phyloP scores from a whole-genome alignment of 2,797 vertebrate species.

The Ptychadena robeensis region DNA sequence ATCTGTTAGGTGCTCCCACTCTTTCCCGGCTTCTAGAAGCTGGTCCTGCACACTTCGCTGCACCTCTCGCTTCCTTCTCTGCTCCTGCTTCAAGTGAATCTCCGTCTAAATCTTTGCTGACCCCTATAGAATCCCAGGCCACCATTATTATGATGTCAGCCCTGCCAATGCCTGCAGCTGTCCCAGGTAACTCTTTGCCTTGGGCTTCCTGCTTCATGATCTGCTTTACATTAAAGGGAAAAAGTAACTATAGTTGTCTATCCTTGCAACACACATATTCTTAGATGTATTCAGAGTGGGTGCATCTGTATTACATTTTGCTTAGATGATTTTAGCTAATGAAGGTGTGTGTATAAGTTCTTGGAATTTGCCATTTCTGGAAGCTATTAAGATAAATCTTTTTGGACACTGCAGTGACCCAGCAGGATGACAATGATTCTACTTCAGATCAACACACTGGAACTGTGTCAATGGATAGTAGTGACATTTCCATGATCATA shows the following conservation, averaged over 20 bases:
- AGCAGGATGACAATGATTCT: constrained; percentile 76
- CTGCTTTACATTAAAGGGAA: neutral
- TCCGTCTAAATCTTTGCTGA: constrained; percentile 82
- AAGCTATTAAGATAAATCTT: neutral
- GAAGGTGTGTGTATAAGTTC: too few species aligned
- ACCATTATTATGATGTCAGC: constrained; percentile 85
- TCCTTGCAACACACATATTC: neutral
- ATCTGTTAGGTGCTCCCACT: constrained; percentile 88
- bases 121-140: constrained; percentile 80
- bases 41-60: constrained; percentile 89
- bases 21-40: constrained; percentile 97
- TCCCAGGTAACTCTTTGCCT: constrained; percentile 67
- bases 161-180: constrained; percentile 78
- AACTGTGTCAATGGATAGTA: constrained; percentile 83
- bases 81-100: constrained; percentile 78
- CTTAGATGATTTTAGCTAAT: neutral
- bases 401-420: constrained; percentile 71
- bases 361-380: neutral
- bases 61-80: constrained; percentile 89
- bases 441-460: constrained; percentile 79
- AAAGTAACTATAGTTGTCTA: neutral
- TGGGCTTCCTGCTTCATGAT: constrained; percentile 28
- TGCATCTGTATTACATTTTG: neutral
- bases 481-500: constrained; percentile 83
- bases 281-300: neutral